Conservation (phyloP, 2,888 invertebrate genomes). For the Endotricha flammealis region DNA sequence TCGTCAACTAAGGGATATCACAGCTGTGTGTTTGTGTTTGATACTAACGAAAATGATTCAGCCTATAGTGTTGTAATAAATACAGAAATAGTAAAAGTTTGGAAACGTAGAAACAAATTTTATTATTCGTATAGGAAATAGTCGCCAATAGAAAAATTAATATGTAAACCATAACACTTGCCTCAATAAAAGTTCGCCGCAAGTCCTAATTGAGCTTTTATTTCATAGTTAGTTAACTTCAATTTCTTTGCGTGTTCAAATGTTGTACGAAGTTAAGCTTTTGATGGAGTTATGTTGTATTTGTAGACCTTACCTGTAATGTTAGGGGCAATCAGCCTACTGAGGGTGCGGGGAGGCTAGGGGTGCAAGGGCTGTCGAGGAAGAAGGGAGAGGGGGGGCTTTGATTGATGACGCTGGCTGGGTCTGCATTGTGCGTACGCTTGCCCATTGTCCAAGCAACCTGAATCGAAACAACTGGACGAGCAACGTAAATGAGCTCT, state of each 20-base stretch:
- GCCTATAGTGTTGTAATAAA: too few species aligned
- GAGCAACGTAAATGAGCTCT: slow-evolving; percentile 48
- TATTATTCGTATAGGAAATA: too few species aligned
- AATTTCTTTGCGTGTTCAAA: slow-evolving; percentile 20
- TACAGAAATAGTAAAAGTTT: too few species aligned
- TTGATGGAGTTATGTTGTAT: slow-evolving; percentile 27
- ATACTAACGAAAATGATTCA: too few species aligned
- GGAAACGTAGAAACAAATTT: too few species aligned
- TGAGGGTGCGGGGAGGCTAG: slow-evolving; percentile 33
- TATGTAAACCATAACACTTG: too few species aligned
- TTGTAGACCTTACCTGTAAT: slow-evolving; percentile 34
- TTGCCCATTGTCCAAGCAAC: slow-evolving; percentile 62
- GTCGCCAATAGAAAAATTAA: too few species aligned
- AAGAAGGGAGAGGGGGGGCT: slow-evolving; percentile 24
- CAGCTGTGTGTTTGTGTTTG: neutral
- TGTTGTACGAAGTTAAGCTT: slow-evolving; percentile 13
- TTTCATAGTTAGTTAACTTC: neutral
- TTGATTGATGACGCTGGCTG: slow-evolving; percentile 65
- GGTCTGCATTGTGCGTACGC: slow-evolving; percentile 53
- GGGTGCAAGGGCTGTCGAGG: slow-evolving; percentile 24
- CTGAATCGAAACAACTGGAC: slow-evolving; percentile 64
- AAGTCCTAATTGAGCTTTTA: neutral
- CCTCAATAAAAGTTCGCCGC: slow-evolving; percentile 7
- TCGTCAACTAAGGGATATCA: slow-evolving; percentile 2
- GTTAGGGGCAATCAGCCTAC: slow-evolving; percentile 29